Evolutionary conservation across 2,797 vertebrate genomes (phyloP).

Genomic region (Trachops cirrhosus): DNA sequence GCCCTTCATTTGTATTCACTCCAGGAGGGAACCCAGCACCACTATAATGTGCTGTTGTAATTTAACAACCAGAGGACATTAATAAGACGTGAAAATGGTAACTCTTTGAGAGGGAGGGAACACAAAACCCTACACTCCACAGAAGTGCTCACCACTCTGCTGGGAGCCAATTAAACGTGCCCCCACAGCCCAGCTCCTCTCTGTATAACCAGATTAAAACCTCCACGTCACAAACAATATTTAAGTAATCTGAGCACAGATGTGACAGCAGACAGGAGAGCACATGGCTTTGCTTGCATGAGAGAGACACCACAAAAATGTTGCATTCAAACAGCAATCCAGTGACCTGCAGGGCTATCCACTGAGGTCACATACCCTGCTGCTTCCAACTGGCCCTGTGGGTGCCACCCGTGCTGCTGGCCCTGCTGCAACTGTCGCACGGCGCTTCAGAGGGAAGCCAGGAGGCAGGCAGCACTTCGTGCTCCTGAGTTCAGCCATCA

Average conservation of each 20-base stretch:
- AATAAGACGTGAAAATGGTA: constrained; percentile 78
- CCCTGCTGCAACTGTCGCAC: too few species aligned
- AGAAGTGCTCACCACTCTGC: constrained; percentile 71
- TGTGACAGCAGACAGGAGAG: constrained; percentile 73
- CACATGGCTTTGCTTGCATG: constrained; percentile 57
- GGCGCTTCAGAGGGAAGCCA: neutral
- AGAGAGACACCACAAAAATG: constrained; percentile 68
- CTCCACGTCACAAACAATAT: constrained; percentile 74
- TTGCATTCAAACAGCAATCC: constrained; percentile 6
- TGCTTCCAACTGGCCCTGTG: neutral
- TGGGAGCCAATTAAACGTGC: constrained; percentile 83
- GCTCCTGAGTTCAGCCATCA: neutral
- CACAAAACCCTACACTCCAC: constrained; percentile 50
- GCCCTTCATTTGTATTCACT: constrained; percentile 79
- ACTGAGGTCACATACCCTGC: neutral
- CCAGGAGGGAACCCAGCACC: constrained; percentile 75
- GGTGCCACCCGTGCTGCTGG: neutral
- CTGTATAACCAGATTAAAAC: constrained; percentile 79
- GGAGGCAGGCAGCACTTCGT: fast-evolving
- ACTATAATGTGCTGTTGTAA: constrained; percentile 69
- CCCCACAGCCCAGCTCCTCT: constrained; percentile 70
- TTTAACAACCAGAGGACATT: constrained; percentile 81
- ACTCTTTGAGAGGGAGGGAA: constrained; percentile 74
- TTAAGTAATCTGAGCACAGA: constrained; percentile 72
- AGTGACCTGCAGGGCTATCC: constrained; percentile 59